phyloP scores from a whole-genome alignment of 2,888 invertebrate genomes.

The Nymphalis c-album region DNA sequence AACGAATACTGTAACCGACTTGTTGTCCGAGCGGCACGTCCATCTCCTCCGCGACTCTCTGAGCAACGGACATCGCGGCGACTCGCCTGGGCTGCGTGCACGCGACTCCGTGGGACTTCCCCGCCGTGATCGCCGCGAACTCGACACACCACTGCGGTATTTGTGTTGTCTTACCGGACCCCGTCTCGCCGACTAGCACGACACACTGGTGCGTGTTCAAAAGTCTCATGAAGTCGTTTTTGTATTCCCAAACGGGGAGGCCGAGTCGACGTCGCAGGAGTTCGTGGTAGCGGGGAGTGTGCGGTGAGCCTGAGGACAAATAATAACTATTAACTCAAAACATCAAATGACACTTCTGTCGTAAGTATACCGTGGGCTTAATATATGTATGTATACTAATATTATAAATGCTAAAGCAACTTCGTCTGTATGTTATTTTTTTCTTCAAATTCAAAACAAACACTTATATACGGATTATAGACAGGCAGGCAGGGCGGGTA shows the following conservation, averaged over 20 bases:
- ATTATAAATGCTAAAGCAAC: no score
- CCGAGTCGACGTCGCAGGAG: slow-evolving; percentile 93
- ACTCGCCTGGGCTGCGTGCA: slow-evolving; percentile 99
- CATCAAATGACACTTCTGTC: no score
- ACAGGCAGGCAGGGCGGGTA: no score
- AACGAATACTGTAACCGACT: slow-evolving; percentile 90
- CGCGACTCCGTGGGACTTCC: slow-evolving; percentile 85
- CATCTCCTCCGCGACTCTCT: slow-evolving; percentile 99
- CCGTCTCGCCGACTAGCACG: slow-evolving; percentile 98
- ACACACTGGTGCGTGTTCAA: slow-evolving; percentile 96
- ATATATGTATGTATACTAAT: not conserved
- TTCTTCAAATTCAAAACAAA: no score
- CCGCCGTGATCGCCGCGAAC: slow-evolving; percentile 64
- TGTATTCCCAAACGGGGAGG: slow-evolving; percentile 99
- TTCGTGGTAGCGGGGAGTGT: slow-evolving; percentile 93
- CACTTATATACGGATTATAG: no score
- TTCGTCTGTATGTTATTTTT: no score
- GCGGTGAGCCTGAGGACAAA: slow-evolving; percentile 84
- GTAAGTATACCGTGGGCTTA: no score
- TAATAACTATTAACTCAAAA: no score
- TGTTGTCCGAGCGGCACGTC: slow-evolving; percentile 92
- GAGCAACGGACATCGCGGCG: slow-evolving; percentile 99
- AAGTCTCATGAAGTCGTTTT: slow-evolving; percentile 96
- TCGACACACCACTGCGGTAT: slow-evolving; percentile 89
- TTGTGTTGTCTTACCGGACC: slow-evolving; percentile 99